phyloP scores from a whole-genome alignment of 2,797 vertebrate genomes.

The Rhodeus uyekii region DNA sequence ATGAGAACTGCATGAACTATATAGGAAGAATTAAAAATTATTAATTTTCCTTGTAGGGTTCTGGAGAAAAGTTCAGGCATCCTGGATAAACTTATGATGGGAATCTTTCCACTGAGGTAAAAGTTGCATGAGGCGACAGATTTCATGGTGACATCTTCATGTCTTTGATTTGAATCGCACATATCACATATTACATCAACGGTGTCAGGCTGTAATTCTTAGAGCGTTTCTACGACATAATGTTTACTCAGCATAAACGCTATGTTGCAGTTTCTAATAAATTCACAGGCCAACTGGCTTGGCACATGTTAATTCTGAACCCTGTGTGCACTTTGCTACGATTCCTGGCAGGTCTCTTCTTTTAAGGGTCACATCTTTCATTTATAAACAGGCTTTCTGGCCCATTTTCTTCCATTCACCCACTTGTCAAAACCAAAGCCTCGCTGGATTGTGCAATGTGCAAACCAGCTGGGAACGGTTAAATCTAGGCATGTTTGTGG shows the following conservation, averaged over 20 bases:
- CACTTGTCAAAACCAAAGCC: constrained; percentile 53
- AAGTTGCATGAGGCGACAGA: neutral
- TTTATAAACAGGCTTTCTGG: constrained; percentile 56
- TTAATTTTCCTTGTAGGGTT: neutral
- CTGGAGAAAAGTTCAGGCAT: neutral
- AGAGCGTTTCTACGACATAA: neutral
- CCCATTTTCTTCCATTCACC: constrained; percentile 53
- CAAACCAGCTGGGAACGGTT: constrained; percentile 61
- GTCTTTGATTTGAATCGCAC: neutral
- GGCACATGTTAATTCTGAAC: constrained; percentile 10
- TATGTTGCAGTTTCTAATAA: neutral
- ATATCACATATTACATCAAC: neutral
- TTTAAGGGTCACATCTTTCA: constrained; percentile 63
- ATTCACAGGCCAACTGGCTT: neutral
- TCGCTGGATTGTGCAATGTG: constrained; percentile 33
- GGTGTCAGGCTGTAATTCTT: neutral
- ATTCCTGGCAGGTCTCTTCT: constrained; percentile 45
- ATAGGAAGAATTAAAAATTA: neutral
- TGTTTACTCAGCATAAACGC: neutral
- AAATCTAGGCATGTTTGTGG: constrained; percentile 58
- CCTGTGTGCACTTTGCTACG: constrained; percentile 26
- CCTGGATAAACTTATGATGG: neutral
- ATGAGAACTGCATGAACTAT: neutral
- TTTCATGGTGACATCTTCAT: neutral
- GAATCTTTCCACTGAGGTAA: neutral